These are phyloP conservation scores for Lethocerus indicus DNA, from an alignment of 1,140 invertebrate genomes.

Conservation along the genomic window DNA sequence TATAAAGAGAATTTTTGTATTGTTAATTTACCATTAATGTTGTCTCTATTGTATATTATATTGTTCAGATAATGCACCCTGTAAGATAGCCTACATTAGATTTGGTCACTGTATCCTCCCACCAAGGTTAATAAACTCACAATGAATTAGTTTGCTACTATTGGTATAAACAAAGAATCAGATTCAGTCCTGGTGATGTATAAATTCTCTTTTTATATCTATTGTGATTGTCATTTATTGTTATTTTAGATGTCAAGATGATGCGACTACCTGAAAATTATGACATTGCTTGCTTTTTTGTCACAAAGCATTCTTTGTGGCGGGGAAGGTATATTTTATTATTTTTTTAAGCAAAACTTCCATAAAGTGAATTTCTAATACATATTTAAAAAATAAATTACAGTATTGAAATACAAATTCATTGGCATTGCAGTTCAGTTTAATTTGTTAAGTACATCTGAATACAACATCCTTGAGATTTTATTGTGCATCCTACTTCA, in stretches of 20 bases:
- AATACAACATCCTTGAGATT: neutral
- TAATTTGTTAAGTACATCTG: neutral
- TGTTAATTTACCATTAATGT: no score
- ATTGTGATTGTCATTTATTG: no score
- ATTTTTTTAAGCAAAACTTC: slow-evolving; percentile 8
- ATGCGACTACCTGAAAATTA: slow-evolving; percentile 46
- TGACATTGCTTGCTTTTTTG: slow-evolving; percentile 84
- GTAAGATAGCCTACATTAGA: no score
- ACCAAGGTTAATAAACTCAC: no score
- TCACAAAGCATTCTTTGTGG: slow-evolving; percentile 86
- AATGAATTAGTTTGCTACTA: no score
- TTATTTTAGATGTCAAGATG: neutral
- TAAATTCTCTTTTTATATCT: no score
- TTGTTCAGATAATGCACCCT: no score
- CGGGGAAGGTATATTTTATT: slow-evolving; percentile 70
- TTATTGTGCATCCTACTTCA: slow-evolving; percentile 1
- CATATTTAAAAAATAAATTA: neutral
- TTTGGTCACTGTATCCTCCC: no score
- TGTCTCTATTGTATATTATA: no score
- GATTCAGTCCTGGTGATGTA: no score
- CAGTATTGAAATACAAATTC: neutral
- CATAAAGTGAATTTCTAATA: neutral
- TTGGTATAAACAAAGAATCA: no score
- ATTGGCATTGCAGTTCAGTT: slow-evolving; percentile 1
- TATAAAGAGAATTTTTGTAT: no score